Evolutionary conservation across 2,888 invertebrate genomes (phyloP).

Genomic region (Mimas tiliae): DNA sequence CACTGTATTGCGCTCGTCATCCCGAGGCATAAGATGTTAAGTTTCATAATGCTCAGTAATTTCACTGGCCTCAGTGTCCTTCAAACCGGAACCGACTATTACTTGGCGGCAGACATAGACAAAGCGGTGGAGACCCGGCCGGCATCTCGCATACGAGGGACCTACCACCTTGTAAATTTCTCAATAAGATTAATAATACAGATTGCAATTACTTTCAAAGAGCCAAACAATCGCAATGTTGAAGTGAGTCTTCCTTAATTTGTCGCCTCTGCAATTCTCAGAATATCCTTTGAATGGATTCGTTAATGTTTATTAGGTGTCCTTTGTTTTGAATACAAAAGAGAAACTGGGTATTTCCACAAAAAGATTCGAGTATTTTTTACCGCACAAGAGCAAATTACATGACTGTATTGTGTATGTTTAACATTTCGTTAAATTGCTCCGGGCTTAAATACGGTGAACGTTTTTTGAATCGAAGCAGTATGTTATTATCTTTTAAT

Average conservation of each 20-base stretch:
- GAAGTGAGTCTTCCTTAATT: neutral
- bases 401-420: slow-evolving; percentile 34
- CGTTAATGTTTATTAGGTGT: slow-evolving; percentile 47
- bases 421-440: slow-evolving; percentile 39
- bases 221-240: neutral
- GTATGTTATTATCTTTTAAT: slow-evolving; percentile 31
- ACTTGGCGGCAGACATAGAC: too few relatives aligned
- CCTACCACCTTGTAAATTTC: too few relatives aligned
- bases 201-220: neutral
- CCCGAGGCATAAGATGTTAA: too few relatives aligned
- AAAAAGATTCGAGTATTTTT: slow-evolving; percentile 37
- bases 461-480: slow-evolving; percentile 30
- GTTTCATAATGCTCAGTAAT: too few relatives aligned
- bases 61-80: too few relatives aligned
- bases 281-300: slow-evolving; percentile 30
- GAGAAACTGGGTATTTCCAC: slow-evolving; percentile 32
- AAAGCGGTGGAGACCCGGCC: too few relatives aligned
- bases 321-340: slow-evolving; percentile 45
- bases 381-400: slow-evolving; percentile 32
- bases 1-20: too few relatives aligned
- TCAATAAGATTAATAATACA: neutral
- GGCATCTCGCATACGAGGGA: too few relatives aligned
- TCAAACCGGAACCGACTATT: too few relatives aligned
- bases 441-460: slow-evolving; percentile 32
- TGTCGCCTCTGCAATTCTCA: neutral